These are phyloP conservation scores for Hirundichthys speculiger DNA, from an alignment of 2,113 vertebrate species.

Conservation along the genomic window DNA sequence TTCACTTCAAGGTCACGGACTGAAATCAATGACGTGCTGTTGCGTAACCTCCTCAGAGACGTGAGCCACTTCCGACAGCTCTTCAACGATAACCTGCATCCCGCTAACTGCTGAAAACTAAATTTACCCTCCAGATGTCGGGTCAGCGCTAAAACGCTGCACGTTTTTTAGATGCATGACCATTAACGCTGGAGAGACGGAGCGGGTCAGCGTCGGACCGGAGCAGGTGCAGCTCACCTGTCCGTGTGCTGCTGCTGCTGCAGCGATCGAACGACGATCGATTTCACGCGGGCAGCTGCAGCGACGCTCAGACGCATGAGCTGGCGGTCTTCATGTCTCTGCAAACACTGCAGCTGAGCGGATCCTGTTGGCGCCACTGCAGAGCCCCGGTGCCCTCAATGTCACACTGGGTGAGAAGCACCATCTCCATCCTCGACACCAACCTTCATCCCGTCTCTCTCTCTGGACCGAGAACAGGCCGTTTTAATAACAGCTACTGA, in stretches of 20 bases:
- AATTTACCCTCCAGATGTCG: not conserved
- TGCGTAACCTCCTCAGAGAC: constrained; percentile 58
- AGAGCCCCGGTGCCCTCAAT: constrained; percentile 13
- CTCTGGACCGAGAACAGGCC: no score
- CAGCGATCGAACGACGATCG: constrained; percentile 13
- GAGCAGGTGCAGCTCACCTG: constrained; percentile 10
- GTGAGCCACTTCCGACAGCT: constrained; percentile 28
- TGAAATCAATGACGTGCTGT: constrained; percentile 45
- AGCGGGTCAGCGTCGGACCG: not conserved
- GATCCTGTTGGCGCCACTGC: constrained; percentile 43
- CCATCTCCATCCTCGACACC: no score
- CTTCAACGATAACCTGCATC: constrained; percentile 15
- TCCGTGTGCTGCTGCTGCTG: constrained; percentile 9
- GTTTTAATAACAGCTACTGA: no score
- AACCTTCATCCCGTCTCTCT: no score
- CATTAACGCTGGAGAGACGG: not conserved
- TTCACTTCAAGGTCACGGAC: constrained; percentile 60
- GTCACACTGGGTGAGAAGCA: constrained; percentile 16
- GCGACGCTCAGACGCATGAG: constrained; percentile 16
- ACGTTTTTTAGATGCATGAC: no score
- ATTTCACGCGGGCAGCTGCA: constrained; percentile 16
- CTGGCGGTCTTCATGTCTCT: constrained; percentile 22
- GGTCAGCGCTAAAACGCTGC: not conserved
- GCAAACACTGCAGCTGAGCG: constrained; percentile 24
- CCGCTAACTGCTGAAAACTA: not conserved